Percentiles rank a stretch among this genome's conserved stretches.
These are phyloP conservation scores for Eristalinus aeneus DNA, from an alignment of 2,888 invertebrate species.

Conservation along the genomic window DNA sequence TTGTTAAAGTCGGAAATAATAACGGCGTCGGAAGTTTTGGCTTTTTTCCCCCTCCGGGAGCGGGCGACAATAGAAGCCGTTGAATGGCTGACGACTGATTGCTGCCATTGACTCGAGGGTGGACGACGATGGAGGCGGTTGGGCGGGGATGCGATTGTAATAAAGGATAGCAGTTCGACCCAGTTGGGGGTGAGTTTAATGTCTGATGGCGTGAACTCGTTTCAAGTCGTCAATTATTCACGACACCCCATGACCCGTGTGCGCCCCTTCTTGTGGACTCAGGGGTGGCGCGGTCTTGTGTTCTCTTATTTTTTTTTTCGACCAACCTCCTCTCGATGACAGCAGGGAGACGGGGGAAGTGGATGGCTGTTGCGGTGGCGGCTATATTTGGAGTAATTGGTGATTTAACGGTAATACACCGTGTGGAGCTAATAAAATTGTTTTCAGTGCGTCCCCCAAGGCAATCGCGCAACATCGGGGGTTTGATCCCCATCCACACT, in stretches of 20 bases:
- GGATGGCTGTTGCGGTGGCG: constrained; percentile 6
- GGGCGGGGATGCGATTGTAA: background rate
- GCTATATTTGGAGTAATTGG: constrained; percentile 69
- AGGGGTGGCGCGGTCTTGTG: background rate
- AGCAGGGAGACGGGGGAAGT: background rate
- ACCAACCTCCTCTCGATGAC: background rate
- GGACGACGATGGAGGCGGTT: background rate
- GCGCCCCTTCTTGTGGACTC: constrained; percentile 4
- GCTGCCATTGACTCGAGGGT: constrained; percentile 58
- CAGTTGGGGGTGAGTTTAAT: constrained; percentile 54
- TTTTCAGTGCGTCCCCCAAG: constrained; percentile 19
- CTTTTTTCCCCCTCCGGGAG: background rate
- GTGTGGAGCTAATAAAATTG: constrained; percentile 70
- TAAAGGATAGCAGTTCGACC: constrained; percentile 15
- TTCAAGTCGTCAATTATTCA: constrained; percentile 70
- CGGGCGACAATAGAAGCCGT: constrained; percentile 62
- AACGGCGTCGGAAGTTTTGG: constrained; percentile 67
- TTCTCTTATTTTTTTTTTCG: background rate
- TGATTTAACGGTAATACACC: constrained; percentile 69
- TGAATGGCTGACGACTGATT: constrained; percentile 64
- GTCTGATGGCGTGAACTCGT: constrained; percentile 71
- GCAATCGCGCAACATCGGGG: background rate
- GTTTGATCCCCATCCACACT: too few species aligned
- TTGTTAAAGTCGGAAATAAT: constrained; percentile 70
- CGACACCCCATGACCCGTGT: constrained; percentile 55